A percentile compares a stretch with the other conserved stretches of the same genome.
Evolutionary conservation across 2,113 vertebrate genomes (phyloP).

Genomic region (Archilochus colubris): DNA sequence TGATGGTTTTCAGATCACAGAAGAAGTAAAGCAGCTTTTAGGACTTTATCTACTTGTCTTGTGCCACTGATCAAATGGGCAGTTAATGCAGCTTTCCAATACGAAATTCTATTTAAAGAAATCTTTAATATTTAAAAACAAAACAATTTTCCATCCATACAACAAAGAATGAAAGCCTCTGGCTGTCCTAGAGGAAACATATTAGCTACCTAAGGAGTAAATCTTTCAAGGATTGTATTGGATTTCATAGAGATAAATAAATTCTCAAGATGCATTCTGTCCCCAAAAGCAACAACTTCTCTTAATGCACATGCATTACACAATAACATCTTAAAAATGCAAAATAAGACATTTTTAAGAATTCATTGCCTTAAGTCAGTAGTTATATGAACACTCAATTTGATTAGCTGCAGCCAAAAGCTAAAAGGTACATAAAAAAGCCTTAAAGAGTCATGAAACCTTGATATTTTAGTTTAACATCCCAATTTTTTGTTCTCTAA

Average conservation of each 20-base stretch:
- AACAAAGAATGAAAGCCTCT: background rate
- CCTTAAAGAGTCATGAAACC: slow-evolving; percentile 20
- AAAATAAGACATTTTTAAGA: slow-evolving; percentile 29
- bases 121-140: background rate
- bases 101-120: background rate
- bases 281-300: background rate
- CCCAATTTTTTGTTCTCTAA: slow-evolving; percentile 3
- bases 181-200: background rate
- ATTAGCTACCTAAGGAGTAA: background rate
- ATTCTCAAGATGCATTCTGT: background rate
- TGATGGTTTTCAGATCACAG: background rate
- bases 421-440: background rate
- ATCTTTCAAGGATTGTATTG: background rate
- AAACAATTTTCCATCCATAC: background rate
- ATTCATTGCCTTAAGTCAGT: background rate
- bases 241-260: background rate
- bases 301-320: background rate
- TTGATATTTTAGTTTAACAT: background rate
- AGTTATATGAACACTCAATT: background rate
- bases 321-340: slow-evolving; percentile 17
- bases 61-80: background rate
- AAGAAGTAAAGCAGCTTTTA: background rate
- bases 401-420: slow-evolving; percentile 18
- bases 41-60: background rate
- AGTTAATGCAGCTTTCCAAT: background rate